Percentiles rank a stretch among this genome's conserved stretches.
These are phyloP conservation scores for Lepeophtheirus nordmannii DNA, from an alignment of 2,888 invertebrate genomes.

Conservation along the genomic window DNA sequence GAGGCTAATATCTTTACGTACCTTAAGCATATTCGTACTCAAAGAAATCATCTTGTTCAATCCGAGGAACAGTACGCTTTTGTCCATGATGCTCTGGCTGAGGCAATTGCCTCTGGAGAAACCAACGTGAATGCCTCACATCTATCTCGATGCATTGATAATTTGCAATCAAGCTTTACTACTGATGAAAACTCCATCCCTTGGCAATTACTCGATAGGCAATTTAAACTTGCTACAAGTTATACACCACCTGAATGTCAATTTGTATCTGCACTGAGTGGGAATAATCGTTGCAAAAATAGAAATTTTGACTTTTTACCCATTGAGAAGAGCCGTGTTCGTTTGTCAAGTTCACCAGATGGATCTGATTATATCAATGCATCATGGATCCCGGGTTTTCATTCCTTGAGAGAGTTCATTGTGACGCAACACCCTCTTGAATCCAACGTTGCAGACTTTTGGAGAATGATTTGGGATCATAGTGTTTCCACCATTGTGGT, in stretches of 20 bases:
- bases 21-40: conserved; percentile 73
- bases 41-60: conserved; percentile 52
- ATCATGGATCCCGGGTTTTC: conserved; percentile 66
- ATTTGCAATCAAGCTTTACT: conserved; percentile 19
- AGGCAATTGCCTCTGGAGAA: conserved; percentile 76
- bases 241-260: conserved; percentile 11
- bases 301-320: conserved; percentile 60
- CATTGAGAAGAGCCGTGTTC: conserved; percentile 70
- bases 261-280: conserved; percentile 52
- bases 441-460: conserved; percentile 34
- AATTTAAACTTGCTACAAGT: conserved; percentile 18
- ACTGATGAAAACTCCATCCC: conserved; percentile 16
- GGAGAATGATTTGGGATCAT: conserved; percentile 90
- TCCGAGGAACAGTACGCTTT: conserved; percentile 97
- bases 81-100: conserved; percentile 84
- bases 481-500: conserved; percentile 70
- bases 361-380: conserved; percentile 86
- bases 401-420: conserved; percentile 74
- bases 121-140: conserved; percentile 50
- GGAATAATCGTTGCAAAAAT: conserved; percentile 72
- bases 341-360: conserved; percentile 79
- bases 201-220: conserved; percentile 14
- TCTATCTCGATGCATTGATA: conserved; percentile 30
- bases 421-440: conserved; percentile 49
- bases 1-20: conserved; percentile 84